A percentile compares a stretch with the other conserved stretches of the same genome.
phyloP scores from a whole-genome alignment of 2,888 invertebrate species.

The Agrotis segetum region DNA sequence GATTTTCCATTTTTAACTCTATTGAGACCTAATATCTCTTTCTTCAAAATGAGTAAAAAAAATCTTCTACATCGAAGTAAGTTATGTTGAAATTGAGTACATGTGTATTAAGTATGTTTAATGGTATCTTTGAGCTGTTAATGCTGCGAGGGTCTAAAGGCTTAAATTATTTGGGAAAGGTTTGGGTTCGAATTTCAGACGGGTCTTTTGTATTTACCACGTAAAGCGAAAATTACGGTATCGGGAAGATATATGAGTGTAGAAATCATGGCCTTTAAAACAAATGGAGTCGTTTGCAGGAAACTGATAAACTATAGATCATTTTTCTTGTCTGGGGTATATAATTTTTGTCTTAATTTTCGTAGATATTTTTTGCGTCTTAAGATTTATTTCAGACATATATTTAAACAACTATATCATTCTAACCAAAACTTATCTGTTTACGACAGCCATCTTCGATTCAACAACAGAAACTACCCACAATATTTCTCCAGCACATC shows the following conservation, averaged over 20 bases:
- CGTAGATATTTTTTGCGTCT: not conserved
- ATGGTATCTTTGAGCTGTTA: slow-evolving; percentile 51
- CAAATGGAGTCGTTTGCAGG: not conserved
- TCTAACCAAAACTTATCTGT: slow-evolving; percentile 27
- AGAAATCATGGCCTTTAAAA: not conserved
- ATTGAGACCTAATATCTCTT: slow-evolving; percentile 1
- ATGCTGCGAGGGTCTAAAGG: slow-evolving; percentile 31
- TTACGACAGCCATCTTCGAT: slow-evolving; percentile 5
- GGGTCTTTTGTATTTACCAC: slow-evolving; percentile 39
- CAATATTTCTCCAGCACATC: slow-evolving; percentile 39
- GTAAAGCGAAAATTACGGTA: slow-evolving; percentile 40
- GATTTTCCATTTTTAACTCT: slow-evolving; percentile 13
- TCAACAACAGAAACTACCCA: slow-evolving; percentile 18
- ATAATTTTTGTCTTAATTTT: not conserved
- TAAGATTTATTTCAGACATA: not conserved
- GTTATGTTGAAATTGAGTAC: slow-evolving; percentile 5
- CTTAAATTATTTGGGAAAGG: slow-evolving; percentile 50
- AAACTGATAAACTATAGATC: not conserved
- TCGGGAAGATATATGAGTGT: slow-evolving; percentile 21
- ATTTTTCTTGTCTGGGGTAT: too few species aligned
- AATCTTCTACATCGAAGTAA: not conserved
- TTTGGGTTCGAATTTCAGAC: slow-evolving; percentile 35
- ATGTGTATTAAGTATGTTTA: slow-evolving; percentile 37
- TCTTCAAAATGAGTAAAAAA: slow-evolving; percentile 3
- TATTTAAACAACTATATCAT: slow-evolving; percentile 20